Conservation (phyloP, 2,888 invertebrate genomes). For the Tethea ocularis region DNA sequence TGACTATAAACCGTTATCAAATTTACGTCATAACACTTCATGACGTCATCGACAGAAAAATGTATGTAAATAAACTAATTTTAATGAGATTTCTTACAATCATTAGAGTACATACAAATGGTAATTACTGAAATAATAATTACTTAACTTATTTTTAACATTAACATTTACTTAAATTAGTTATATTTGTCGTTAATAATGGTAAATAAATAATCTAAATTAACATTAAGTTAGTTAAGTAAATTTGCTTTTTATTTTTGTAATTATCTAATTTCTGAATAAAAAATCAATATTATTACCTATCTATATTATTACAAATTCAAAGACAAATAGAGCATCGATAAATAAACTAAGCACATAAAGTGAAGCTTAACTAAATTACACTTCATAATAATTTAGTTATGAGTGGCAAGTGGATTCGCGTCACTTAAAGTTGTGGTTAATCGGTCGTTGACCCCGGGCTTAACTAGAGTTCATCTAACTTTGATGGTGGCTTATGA, state of each 20-base stretch:
- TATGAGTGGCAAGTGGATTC: neutral
- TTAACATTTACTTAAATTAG: too few species aligned
- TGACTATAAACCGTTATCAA: neutral
- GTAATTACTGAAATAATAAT: too few species aligned
- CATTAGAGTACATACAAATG: too few species aligned
- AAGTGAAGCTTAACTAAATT: neutral
- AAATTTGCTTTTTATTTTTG: too few species aligned
- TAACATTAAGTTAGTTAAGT: too few species aligned
- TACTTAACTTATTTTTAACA: too few species aligned
- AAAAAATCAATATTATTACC: too few species aligned
- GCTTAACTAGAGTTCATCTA: neutral
- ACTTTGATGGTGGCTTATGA: constrained; percentile 1
- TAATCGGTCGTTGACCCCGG: neutral
- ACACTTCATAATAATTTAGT: neutral
- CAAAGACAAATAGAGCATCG: neutral
- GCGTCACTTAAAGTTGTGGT: neutral
- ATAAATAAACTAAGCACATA: neutral
- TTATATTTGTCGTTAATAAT: too few species aligned
- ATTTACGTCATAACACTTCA: too few species aligned
- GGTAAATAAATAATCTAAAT: too few species aligned
- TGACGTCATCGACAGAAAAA: neutral
- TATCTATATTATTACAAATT: too few species aligned
- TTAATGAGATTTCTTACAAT: neutral
- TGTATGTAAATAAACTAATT: neutral
- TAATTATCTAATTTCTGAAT: too few species aligned